A percentile compares a stretch with the other conserved stretches of the same genome.
Evolutionary conservation across 2,888 invertebrate genomes (phyloP).

Genomic region (Carterocephalus palaemon): DNA sequence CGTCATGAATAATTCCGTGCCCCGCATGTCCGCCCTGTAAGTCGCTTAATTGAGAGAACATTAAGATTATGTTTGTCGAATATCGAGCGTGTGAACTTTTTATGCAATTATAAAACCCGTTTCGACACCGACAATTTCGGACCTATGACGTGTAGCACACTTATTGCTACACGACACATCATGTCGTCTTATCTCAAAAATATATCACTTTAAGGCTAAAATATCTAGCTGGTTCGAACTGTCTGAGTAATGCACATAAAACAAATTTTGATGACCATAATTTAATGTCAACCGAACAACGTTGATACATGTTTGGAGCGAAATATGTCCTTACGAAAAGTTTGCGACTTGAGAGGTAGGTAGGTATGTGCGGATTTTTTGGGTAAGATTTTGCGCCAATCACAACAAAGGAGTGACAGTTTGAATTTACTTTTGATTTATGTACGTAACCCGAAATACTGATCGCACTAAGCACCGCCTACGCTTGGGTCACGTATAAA

Average conservation of each 20-base stretch:
- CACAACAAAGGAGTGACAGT: conserved; percentile 38
- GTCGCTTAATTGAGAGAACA: conserved; percentile 71
- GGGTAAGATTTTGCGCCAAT: conserved; percentile 31
- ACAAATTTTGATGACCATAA: conserved; percentile 24
- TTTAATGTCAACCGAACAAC: conserved; percentile 21
- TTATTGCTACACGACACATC: conserved; percentile 29
- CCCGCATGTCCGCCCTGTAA: conserved; percentile 56
- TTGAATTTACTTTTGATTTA: conserved; percentile 57
- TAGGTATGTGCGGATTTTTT: conserved; percentile 15
- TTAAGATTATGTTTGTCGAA: conserved; percentile 52
- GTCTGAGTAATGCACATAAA: conserved; percentile 21
- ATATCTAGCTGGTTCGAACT: conserved; percentile 14
- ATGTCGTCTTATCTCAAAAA: conserved; percentile 9
- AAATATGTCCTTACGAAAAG: conserved; percentile 20
- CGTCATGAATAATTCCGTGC: conserved; percentile 65
- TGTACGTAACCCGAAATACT: conserved; percentile 68
- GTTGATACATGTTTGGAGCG: conserved; percentile 18
- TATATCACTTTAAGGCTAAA: conserved; percentile 9
- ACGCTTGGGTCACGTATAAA: conserved; percentile 67
- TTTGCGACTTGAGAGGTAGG: conserved; percentile 16
- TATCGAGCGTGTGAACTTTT: conserved; percentile 62
- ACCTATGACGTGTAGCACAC: conserved; percentile 29
- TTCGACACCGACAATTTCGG: conserved; percentile 37
- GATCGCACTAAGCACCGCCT: conserved; percentile 76
- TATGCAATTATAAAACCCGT: conserved; percentile 37